Evolutionary conservation across 2,113 vertebrate genomes (phyloP), one percentile per base, ranked within the genome.

Genomic region (Benthochromis sp.): DNA sequence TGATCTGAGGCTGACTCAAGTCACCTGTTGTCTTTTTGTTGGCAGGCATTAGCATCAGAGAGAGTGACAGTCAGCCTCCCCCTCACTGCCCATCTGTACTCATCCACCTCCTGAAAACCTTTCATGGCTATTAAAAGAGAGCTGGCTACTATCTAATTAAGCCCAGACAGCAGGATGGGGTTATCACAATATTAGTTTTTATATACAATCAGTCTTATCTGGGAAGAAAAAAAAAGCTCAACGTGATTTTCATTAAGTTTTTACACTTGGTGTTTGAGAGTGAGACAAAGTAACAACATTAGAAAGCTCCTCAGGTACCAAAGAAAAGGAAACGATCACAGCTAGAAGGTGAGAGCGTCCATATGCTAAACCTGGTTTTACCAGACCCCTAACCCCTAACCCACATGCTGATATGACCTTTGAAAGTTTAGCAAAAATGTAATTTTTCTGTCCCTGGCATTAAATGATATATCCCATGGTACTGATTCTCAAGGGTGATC

Each of bases 41-140:
- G 87, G 69, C 40, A 10, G 40, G 69, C 53, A 89, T 95, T 91
- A 94, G 88, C 93, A 94, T 94, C 82, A 90, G 61, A 92, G 83
- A 92, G 89, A 79, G 85, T 27, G 6, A 85, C 86, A 84, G 93
- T 92, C 85, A 91, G 86, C 84, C 17, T 11, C 84, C 57, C 50
- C 53, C 45, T 16, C 63, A 78, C 29, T 8, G 34, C n/a, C 50
- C 14, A 53, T 66, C 55, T 69, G 43, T 13, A 9, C 81, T 57
- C 89, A 19, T 80, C 54, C 38, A 84, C 40, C 69, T 66, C 21
- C 85, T 54, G 54, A 81, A 59, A 86, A 82, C 73, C 34, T 85
- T 89, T 90, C 53, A 63, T 45, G 63, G 82, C 73, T 71, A 61
- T 92, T 82, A 71, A 87, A 83, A 83, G 34, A 29, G 83, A 90